These are phyloP conservation scores for Petrocephalus zakoni DNA, from an alignment of 2,113 vertebrate genomes.

Conservation along the genomic window DNA sequence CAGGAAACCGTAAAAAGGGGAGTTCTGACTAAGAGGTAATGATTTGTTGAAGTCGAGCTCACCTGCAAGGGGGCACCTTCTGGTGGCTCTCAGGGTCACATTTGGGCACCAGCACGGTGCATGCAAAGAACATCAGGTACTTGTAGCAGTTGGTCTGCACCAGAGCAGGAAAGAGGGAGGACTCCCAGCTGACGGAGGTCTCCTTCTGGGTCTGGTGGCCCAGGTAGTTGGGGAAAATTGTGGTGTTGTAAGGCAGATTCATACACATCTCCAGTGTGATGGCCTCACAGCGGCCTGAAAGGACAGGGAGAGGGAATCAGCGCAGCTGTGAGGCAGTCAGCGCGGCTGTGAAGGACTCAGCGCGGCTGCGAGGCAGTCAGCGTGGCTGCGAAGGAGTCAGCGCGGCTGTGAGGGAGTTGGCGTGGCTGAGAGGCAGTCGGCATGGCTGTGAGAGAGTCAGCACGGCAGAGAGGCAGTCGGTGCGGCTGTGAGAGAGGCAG, in stretches of 20 bases:
- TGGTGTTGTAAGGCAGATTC: slow-evolving; percentile 90
- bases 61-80: slow-evolving; percentile 89
- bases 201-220: slow-evolving; percentile 87
- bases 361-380: no score
- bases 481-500: no score
- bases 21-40: background rate
- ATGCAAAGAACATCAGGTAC: slow-evolving; percentile 97
- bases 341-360: no score
- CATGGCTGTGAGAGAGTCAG: no score
- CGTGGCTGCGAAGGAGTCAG: no score
- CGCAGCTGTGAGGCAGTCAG: no score
- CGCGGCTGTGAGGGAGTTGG: no score
- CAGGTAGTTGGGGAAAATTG: slow-evolving; percentile 84
- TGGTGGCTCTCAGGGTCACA: slow-evolving; percentile 75
- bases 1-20: background rate
- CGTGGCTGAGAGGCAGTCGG: no score
- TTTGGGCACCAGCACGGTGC: slow-evolving; percentile 90
- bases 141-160: slow-evolving; percentile 96
- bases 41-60: slow-evolving; percentile 7
- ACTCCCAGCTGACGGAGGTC: slow-evolving; percentile 90
- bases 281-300: slow-evolving; percentile 70
- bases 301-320: background rate
- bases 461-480: no score
- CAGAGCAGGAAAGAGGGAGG: slow-evolving; percentile 87
- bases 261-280: slow-evolving; percentile 89